Conservation (phyloP, 2,113 vertebrate genomes). For the Clarias batrachus region DNA sequence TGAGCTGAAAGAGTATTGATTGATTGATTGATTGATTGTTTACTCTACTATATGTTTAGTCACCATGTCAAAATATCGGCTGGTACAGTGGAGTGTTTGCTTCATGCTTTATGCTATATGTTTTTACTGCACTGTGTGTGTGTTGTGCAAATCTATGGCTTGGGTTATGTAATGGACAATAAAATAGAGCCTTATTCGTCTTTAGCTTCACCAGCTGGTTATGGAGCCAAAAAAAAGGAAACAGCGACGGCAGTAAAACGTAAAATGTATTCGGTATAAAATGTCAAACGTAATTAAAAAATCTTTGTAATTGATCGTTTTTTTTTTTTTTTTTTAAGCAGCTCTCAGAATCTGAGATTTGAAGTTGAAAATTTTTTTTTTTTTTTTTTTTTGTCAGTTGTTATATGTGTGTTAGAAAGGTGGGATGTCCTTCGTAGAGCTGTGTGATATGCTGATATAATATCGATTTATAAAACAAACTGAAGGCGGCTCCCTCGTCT, state of each 20-base stretch:
- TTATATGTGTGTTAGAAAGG: background rate
- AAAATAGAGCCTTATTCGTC: background rate
- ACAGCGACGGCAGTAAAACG: too few relatives aligned
- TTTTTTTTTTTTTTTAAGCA: too few relatives aligned
- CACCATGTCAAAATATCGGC: background rate
- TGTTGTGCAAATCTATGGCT: background rate
- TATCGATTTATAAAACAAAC: background rate
- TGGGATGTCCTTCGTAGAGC: background rate
- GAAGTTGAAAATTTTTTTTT: too few relatives aligned
- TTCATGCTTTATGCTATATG: background rate
- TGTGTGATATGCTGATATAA: background rate
- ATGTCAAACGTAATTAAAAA: too few relatives aligned
- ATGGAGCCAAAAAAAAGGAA: background rate
- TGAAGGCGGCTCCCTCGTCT: too few relatives aligned
- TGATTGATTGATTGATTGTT: background rate
- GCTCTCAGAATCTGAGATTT: too few relatives aligned
- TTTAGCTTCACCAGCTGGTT: background rate
- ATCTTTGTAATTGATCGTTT: too few relatives aligned
- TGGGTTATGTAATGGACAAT: background rate
- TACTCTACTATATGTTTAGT: too few relatives aligned
- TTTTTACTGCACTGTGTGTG: background rate
- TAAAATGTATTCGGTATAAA: too few relatives aligned
- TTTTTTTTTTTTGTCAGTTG: too few relatives aligned
- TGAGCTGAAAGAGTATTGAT: background rate
- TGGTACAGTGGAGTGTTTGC: background rate